Conservation (phyloP, 2,888 invertebrate species). For the Calameuta filiformis region DNA sequence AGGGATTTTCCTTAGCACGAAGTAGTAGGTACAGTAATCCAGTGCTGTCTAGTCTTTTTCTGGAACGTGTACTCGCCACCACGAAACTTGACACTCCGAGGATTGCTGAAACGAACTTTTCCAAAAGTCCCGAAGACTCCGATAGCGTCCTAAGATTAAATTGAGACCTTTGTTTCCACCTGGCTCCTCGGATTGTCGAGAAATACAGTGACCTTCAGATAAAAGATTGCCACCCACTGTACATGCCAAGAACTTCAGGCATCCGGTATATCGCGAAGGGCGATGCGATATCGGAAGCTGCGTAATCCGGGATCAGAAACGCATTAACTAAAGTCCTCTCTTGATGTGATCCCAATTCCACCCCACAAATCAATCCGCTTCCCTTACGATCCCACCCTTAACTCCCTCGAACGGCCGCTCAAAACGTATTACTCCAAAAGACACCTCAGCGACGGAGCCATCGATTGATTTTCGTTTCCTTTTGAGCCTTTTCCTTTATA, state of each 20-base stretch:
- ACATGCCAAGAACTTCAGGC: conserved; percentile 8
- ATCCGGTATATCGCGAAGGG: conserved; percentile 18
- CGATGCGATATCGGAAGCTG: conserved; percentile 20
- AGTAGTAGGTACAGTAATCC: neutral
- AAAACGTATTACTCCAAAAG: conserved; percentile 2
- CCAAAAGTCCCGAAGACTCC: neutral
- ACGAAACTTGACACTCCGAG: neutral
- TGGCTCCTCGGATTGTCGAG: neutral
- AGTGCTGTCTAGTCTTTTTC: neutral
- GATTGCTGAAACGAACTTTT: neutral
- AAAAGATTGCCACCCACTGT: neutral
- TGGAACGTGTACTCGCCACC: neutral
- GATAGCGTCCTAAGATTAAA: neutral
- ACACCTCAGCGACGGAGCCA: neutral
- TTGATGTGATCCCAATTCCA: conserved; percentile 24
- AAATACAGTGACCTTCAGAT: neutral
- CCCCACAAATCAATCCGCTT: conserved; percentile 34
- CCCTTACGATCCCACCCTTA: conserved; percentile 22
- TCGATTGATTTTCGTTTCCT: neutral
- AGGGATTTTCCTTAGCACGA: neutral
- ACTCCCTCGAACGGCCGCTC: neutral
- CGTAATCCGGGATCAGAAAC: conserved; percentile 24
- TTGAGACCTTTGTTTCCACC: neutral
- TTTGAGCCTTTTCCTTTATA: too few species aligned
- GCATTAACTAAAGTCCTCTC: conserved; percentile 25